phyloP scores from a whole-genome alignment of 2,888 invertebrate genomes.

The Pterostichus madidus region DNA sequence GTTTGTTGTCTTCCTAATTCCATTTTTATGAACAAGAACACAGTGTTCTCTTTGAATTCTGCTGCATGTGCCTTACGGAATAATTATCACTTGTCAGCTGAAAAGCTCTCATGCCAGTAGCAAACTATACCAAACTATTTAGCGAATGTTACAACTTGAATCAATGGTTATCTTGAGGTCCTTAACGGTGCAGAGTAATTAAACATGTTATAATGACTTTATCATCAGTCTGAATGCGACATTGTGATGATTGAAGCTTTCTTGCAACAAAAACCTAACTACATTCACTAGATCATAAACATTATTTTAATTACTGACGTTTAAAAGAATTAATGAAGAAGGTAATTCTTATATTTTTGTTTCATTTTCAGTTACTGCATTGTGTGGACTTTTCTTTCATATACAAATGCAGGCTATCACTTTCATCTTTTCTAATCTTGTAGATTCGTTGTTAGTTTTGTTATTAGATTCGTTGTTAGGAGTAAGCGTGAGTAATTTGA shows the following conservation, averaged over 20 bases:
- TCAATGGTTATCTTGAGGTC: slow-evolving; percentile 38
- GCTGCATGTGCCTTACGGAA: slow-evolving; percentile 1
- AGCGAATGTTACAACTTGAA: slow-evolving; percentile 45
- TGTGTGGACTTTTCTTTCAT: too few species aligned
- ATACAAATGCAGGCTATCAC: too few species aligned
- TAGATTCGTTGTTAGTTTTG: too few species aligned
- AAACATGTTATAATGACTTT: slow-evolving; percentile 25
- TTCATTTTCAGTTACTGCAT: too few species aligned
- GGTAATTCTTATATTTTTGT: too few species aligned
- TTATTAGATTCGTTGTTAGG: too few species aligned
- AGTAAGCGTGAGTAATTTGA: too few species aligned
- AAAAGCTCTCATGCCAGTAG: slow-evolving; percentile 22
- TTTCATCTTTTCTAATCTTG: too few species aligned
- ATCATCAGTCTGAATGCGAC: slow-evolving; percentile 35
- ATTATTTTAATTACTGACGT: too few species aligned
- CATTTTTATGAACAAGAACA: neutral
- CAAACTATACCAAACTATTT: slow-evolving; percentile 38
- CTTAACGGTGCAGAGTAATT: slow-evolving; percentile 16
- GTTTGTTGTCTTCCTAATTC: neutral
- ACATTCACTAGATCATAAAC: neutral
- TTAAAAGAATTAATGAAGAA: too few species aligned
- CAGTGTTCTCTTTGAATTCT: neutral
- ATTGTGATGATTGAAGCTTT: slow-evolving; percentile 9
- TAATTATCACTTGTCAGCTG: slow-evolving; percentile 40
- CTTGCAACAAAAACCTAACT: neutral